Evolutionary conservation across 1,140 invertebrate species (phyloP).

Genomic region (Drosophila santomea): DNA sequence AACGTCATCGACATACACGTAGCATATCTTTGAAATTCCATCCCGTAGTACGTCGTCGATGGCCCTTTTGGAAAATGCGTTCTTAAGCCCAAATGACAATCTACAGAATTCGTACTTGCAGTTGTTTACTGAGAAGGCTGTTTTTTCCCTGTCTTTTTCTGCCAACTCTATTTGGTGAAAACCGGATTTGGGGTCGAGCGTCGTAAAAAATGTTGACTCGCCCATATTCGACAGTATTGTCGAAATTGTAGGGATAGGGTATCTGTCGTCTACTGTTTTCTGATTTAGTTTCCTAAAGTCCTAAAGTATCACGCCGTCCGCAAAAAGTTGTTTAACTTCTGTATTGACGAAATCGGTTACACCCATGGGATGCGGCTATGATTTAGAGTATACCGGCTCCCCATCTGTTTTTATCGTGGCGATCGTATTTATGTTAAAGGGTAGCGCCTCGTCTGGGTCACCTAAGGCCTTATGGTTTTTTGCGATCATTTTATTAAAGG

Average conservation of each 20-base stretch:
- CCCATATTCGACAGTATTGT: slow-evolving; percentile 6
- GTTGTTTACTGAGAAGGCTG: neutral
- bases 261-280: neutral
- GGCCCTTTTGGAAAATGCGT: neutral
- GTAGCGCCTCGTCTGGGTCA: too few species aligned
- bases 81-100: neutral
- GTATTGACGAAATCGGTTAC: slow-evolving; percentile 4
- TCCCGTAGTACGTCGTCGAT: neutral
- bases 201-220: neutral
- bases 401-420: neutral
- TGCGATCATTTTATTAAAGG: too few species aligned
- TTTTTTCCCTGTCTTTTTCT: neutral
- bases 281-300: neutral
- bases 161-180: neutral
- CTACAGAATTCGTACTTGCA: neutral
- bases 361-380: neutral
- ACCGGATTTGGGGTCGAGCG: neutral
- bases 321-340: slow-evolving; percentile 5
- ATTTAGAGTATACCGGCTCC: neutral
- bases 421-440: neutral
- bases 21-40: too few species aligned
- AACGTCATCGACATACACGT: too few species aligned
- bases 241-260: slow-evolving; percentile 3
- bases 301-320: neutral
- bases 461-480: too few species aligned